A percentile compares a stretch with the other conserved stretches of the same genome.
Evolutionary conservation across 2,113 vertebrate genomes (phyloP).

Genomic region (Ptychochromis oligacanthus): DNA sequence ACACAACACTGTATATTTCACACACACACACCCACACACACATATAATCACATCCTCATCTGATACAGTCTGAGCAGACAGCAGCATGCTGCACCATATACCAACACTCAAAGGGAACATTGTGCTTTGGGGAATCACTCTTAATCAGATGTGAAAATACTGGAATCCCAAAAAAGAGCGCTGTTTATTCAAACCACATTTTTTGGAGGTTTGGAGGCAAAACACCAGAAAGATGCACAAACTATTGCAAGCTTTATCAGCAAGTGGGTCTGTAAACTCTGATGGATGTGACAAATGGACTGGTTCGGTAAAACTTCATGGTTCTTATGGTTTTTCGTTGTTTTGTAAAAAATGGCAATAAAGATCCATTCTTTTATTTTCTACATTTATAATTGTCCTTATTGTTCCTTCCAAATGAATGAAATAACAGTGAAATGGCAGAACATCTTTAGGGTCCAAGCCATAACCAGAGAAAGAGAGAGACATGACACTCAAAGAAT

Average conservation of each 20-base stretch:
- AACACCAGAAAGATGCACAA: not conserved
- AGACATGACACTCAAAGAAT: no score
- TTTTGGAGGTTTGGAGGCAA: not conserved
- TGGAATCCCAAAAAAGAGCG: accelerated
- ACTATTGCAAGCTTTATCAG: not conserved
- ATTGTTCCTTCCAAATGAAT: no score
- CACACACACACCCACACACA: not conserved
- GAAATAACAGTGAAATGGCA: no score
- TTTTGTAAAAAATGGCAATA: no score
- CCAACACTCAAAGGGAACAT: not conserved
- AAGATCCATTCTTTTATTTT: no score
- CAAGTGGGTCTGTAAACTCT: no score
- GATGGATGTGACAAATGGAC: no score
- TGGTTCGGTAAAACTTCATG: no score
- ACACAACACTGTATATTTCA: not conserved
- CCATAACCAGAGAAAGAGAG: no score
- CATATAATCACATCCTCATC: not conserved
- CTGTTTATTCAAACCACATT: not conserved
- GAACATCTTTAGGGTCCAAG: no score
- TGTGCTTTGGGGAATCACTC: not conserved
- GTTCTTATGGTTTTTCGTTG: no score
- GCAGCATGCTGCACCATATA: not conserved
- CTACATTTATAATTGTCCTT: no score
- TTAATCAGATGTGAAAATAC: not conserved
- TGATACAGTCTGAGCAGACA: not conserved